Base-by-base conservation (phyloP, 2,797 vertebrate species). In the Cyclura pinguis region DNA sequence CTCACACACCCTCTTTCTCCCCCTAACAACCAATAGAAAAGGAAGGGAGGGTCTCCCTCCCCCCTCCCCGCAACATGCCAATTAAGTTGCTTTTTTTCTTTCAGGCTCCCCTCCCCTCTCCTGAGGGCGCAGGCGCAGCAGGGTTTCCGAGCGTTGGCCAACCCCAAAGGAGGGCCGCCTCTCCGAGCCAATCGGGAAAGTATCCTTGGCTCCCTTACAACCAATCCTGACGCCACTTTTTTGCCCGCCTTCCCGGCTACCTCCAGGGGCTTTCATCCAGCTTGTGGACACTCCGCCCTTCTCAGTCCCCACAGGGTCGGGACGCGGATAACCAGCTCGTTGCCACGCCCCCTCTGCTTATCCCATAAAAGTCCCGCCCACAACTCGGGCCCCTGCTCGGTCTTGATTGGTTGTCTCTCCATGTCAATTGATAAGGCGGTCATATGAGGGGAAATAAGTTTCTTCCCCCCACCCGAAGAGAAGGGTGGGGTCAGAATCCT, bases 381-480 rank as follows among this genome's bases (percentile, higher is more conserved):
- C n/a, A 24, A 27, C 1, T 24, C 18, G 9, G 29, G 1, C 1
- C 32, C 27, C 10, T 27, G 27, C 38, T 59, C 16, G 24, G 20
- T 16, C 22, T 38, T 69, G 77, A 72, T 55, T 88, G 86, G 86
- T 5, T 24, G 7, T 1, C 2, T n/a, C 1, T 9, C 27, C 8
- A 9, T n/a, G 62, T 69, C 77, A 78, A 81, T 88, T 64, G 77
- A 20, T 14, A 69, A 10, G 76, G 42, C 47, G 29, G 76, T 52
- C 20, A 52, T n/a, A 24, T 20, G 38, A 64, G 59, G 20, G 0
- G 18, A 55, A 59, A 86, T 22, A 29, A 27, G 8, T n/a, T 55
- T 9, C 2, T 20, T 1, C 2, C 10, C 4, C 18, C 2, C 2
- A 4, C 4, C 18, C 1, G n/a, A 42, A 4, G 10, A 27, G 0